Percentiles rank a stretch among this genome's conserved stretches.
Conservation (phyloP, 2,797 vertebrate species). For the Notamacropus eugenii region DNA sequence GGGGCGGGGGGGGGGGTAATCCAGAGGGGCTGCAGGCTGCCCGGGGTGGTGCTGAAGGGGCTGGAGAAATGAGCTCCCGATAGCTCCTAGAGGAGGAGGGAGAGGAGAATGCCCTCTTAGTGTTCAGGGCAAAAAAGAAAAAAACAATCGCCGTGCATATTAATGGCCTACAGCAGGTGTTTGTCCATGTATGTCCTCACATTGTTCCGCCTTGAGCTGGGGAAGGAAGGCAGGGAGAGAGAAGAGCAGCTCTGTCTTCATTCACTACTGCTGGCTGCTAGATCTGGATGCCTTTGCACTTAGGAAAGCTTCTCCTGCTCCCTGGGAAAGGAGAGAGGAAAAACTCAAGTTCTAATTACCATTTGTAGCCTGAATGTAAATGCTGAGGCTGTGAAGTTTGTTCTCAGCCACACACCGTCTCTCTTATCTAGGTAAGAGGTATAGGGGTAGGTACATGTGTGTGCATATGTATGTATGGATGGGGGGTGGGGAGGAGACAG, state of each 20-base stretch:
- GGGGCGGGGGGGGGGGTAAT: slow-evolving; percentile 73
- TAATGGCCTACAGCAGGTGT: slow-evolving; percentile 87
- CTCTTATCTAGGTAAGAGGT: slow-evolving; percentile 57
- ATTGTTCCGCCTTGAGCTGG: slow-evolving; percentile 75
- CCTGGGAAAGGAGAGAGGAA: neutral
- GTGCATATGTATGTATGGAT: slow-evolving; percentile 23
- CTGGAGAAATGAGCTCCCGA: slow-evolving; percentile 73
- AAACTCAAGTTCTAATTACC: neutral
- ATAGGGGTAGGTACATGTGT: neutral
- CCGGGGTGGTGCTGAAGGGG: neutral
- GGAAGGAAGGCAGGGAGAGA: slow-evolving; percentile 59
- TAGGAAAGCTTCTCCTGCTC: slow-evolving; percentile 46
- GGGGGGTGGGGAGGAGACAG: neutral
- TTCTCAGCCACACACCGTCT: slow-evolving; percentile 29
- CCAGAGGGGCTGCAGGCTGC: slow-evolving; percentile 38
- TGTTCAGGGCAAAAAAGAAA: slow-evolving; percentile 47
- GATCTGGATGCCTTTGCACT: slow-evolving; percentile 60
- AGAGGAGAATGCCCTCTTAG: slow-evolving; percentile 77
- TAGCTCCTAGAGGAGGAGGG: slow-evolving; percentile 82
- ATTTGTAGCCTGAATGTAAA: slow-evolving; percentile 35
- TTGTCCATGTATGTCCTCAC: slow-evolving; percentile 79
- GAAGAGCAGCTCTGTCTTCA: slow-evolving; percentile 48
- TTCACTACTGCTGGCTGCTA: slow-evolving; percentile 9
- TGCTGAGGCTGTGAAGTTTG: slow-evolving; percentile 70
- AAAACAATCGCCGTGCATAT: slow-evolving; percentile 81